Evolutionary conservation across 2,797 vertebrate species (phyloP).

Genomic region (Xenentodon cancila): DNA sequence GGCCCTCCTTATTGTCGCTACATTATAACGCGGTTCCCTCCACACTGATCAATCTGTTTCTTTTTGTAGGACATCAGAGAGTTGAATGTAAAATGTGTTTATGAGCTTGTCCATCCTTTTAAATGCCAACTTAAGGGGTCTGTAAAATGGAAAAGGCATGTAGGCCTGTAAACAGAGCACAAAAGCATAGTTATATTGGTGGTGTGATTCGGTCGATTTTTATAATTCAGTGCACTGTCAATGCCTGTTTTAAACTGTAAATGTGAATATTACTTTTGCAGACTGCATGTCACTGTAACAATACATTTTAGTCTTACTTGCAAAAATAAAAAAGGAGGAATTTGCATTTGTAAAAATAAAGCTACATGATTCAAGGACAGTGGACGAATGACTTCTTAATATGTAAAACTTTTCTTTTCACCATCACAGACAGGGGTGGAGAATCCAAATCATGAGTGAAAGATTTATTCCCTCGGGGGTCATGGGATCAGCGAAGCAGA

Average conservation of each 20-base stretch:
- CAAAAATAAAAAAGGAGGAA: background rate
- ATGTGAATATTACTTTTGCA: background rate
- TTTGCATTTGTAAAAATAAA: background rate
- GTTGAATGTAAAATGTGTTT: constrained; percentile 41
- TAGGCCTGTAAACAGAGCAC: constrained; percentile 60
- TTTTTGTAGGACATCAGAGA: constrained; percentile 33
- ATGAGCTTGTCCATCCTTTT: constrained; percentile 43
- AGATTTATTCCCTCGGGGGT: constrained; percentile 69
- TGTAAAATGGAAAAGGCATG: constrained; percentile 50
- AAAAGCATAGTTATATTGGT: constrained; percentile 5
- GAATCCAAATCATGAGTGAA: constrained; percentile 55
- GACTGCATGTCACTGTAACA: background rate
- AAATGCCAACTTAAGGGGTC: constrained; percentile 28
- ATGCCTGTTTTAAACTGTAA: background rate
- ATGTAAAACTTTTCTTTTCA: constrained; percentile 23
- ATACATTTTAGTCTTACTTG: too few species aligned
- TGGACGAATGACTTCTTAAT: constrained; percentile 7
- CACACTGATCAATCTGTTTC: constrained; percentile 47
- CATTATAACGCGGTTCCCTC: constrained; percentile 67
- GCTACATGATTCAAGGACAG: too few species aligned
- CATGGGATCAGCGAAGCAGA: constrained; percentile 77
- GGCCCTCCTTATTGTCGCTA: constrained; percentile 59
- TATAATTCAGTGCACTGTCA: too few species aligned
- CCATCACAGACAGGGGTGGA: constrained; percentile 37
- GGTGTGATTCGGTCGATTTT: background rate